phyloP scores from a whole-genome alignment of 1,140 invertebrate species.

The Drosophila pandora region DNA sequence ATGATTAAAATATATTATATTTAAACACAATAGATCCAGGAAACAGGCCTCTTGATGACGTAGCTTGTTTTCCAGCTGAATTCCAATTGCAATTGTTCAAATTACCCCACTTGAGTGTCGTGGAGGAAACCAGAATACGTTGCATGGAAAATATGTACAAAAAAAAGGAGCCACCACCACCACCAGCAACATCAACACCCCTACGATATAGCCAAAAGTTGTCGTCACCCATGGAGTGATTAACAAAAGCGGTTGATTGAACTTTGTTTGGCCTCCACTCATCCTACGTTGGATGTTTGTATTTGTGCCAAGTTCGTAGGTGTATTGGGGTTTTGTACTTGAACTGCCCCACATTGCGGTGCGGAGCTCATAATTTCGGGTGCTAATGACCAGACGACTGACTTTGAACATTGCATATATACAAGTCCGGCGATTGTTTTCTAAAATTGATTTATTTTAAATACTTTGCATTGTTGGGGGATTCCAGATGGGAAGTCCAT shows the following conservation, averaged over 20 bases:
- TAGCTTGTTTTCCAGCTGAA: slow-evolving; percentile 38
- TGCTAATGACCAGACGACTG: slow-evolving; percentile 57
- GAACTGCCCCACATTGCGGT: slow-evolving; percentile 57
- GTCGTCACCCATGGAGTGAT: slow-evolving; percentile 41
- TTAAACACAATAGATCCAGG: background rate
- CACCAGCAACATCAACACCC: slow-evolving; percentile 8
- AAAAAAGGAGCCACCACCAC: slow-evolving; percentile 25
- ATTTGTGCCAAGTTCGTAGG: slow-evolving; percentile 4
- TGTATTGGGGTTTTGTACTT: slow-evolving; percentile 15
- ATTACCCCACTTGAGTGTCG: slow-evolving; percentile 35
- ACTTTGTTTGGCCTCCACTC: slow-evolving; percentile 57
- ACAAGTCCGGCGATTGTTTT: slow-evolving; percentile 31
- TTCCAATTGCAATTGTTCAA: slow-evolving; percentile 37
- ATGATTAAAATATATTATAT: background rate
- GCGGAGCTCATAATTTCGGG: slow-evolving; percentile 52
- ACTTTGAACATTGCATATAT: slow-evolving; percentile 20
- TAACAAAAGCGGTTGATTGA: slow-evolving; percentile 64
- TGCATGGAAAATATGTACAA: slow-evolving; percentile 4
- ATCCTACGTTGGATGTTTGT: slow-evolving; percentile 31
- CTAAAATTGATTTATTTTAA: slow-evolving; percentile 14
- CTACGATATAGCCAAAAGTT: slow-evolving; percentile 7
- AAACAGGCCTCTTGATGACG: slow-evolving; percentile 16
- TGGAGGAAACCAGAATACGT: slow-evolving; percentile 24
- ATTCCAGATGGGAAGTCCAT: slow-evolving; percentile 4
- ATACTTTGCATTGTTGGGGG: slow-evolving; percentile 8